phyloP scores from a whole-genome alignment of 2,797 vertebrate species.

The Cuniculus paca region DNA sequence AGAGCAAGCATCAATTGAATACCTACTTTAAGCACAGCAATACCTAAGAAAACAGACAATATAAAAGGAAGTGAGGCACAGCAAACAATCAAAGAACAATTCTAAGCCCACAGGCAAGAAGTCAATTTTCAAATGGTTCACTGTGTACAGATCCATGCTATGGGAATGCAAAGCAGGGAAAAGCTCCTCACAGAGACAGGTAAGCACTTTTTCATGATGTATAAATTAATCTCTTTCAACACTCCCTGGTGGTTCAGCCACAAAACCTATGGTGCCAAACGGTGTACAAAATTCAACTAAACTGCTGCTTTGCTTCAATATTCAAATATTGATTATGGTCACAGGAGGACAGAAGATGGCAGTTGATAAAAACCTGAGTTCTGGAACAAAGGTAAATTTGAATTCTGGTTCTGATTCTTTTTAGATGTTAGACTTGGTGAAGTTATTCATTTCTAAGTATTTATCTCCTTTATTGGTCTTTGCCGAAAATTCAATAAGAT shows the following conservation, averaged over 20 bases:
- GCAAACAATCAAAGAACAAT: conserved; percentile 59
- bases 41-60: conserved; percentile 52
- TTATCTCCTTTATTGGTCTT: background rate
- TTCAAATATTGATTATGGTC: background rate
- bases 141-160: background rate
- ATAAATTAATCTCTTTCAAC: conserved; percentile 28
- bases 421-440: background rate
- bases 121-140: conserved; percentile 3
- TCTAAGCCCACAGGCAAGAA: background rate
- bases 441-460: background rate
- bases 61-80: conserved; percentile 35
- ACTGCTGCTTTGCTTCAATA: background rate
- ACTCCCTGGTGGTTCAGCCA: background rate
- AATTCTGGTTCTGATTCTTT: background rate
- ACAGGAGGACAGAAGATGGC: background rate
- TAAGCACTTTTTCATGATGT: background rate
- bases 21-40: background rate
- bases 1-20: conserved; percentile 43
- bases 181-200: background rate
- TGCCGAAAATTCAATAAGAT: background rate
- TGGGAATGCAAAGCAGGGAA: background rate
- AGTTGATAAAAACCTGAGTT: background rate
- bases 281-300: background rate
- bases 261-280: background rate
- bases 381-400: background rate